Conservation (phyloP, 2,797 vertebrate species). For the Astyanax mexicanus region DNA sequence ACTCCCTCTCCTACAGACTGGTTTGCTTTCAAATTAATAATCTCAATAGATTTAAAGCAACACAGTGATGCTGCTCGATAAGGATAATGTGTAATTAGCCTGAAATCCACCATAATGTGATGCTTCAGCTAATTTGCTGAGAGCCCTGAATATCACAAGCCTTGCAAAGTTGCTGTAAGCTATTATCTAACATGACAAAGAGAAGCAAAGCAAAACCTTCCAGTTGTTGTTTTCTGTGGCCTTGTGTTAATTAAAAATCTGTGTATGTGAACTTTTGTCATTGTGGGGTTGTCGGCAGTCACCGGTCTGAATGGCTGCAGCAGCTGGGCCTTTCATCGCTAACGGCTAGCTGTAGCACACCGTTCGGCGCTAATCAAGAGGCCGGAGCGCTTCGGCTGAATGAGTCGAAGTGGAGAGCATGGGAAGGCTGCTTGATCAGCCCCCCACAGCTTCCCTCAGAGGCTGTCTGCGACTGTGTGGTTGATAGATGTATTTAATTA, state of each 20-base stretch:
- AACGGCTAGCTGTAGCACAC: neutral
- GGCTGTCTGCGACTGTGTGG: constrained; percentile 15
- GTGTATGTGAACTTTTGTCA: neutral
- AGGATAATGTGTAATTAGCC: constrained; percentile 53
- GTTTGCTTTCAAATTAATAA: constrained; percentile 76
- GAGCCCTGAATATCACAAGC: neutral
- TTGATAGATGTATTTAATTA: constrained; percentile 60
- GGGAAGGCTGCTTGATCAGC: constrained; percentile 39
- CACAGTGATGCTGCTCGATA: constrained; percentile 46
- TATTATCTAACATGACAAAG: constrained; percentile 43
- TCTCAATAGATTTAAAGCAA: constrained; percentile 73
- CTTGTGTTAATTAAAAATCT: constrained; percentile 48
- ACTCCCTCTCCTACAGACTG: constrained; percentile 75
- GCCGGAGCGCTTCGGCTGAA: constrained; percentile 24
- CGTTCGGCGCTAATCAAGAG: constrained; percentile 19
- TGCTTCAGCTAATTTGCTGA: constrained; percentile 33
- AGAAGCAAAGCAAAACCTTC: constrained; percentile 12
- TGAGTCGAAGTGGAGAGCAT: constrained; percentile 23
- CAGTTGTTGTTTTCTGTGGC: constrained; percentile 12
- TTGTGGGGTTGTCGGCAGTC: neutral
- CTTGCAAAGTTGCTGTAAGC: constrained; percentile 5
- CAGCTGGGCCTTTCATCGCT: constrained; percentile 5
- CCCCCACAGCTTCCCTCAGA: constrained; percentile 26
- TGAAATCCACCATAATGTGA: constrained; percentile 20
- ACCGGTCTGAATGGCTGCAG: neutral